phyloP scores from a whole-genome alignment of 1,140 invertebrate genomes.

The Asbolus verrucosus region DNA sequence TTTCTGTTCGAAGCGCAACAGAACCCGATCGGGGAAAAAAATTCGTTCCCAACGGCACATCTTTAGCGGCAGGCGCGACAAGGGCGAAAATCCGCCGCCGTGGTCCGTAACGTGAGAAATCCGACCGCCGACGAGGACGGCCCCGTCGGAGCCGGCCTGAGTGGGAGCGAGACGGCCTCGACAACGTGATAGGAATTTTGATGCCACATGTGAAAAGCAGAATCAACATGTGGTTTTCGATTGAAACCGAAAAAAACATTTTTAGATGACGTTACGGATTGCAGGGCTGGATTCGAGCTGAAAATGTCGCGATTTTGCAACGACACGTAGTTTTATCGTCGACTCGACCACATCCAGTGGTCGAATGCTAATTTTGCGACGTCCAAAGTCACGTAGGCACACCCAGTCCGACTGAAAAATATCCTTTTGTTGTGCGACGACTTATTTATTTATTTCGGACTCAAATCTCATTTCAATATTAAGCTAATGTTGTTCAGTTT shows the following conservation, averaged over 20 bases:
- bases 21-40: slow-evolving; percentile 8
- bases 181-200: too few relatives aligned
- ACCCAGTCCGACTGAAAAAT: too few relatives aligned
- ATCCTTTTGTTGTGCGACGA: too few relatives aligned
- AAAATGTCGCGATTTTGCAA: too few relatives aligned
- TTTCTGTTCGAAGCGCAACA: slow-evolving; percentile 4
- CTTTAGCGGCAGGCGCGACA: neutral
- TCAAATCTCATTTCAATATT: too few relatives aligned
- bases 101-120: slow-evolving; percentile 27
- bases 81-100: neutral
- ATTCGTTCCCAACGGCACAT: neutral
- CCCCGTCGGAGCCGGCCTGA: neutral
- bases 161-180: neutral
- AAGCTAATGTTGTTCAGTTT: too few relatives aligned
- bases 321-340: too few relatives aligned
- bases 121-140: neutral
- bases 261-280: slow-evolving; percentile 4
- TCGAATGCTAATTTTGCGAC: too few relatives aligned
- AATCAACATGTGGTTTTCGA: slow-evolving; percentile 37
- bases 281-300: too few relatives aligned
- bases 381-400: too few relatives aligned
- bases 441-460: too few relatives aligned
- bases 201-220: slow-evolving; percentile 27
- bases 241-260: slow-evolving; percentile 17
- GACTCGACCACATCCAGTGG: too few relatives aligned